Percentiles rank a stretch among this genome's conserved stretches.
Evolutionary conservation across 2,888 invertebrate genomes (phyloP).

Genomic region (Lasioglossum leucozonium): DNA sequence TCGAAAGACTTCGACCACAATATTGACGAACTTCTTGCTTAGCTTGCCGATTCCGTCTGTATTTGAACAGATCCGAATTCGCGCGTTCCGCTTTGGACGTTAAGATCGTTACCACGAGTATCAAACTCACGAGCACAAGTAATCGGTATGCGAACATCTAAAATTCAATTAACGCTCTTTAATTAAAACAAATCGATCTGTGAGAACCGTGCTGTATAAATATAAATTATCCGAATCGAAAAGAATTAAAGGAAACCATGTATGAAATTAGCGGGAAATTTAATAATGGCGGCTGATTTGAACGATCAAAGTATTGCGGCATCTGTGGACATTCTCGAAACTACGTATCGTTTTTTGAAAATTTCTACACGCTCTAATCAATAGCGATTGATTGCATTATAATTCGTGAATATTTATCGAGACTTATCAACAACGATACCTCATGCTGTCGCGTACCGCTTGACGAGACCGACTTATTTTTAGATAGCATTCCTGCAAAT

Average conservation of each 20-base stretch:
- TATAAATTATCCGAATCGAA: not conserved
- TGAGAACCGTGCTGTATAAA: not conserved
- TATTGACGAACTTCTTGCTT: constrained; percentile 72
- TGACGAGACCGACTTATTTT: constrained; percentile 70
- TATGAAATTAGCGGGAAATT: constrained; percentile 5
- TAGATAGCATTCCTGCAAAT: constrained; percentile 76
- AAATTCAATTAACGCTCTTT: constrained; percentile 56
- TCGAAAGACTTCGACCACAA: constrained; percentile 82
- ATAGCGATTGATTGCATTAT: constrained; percentile 2
- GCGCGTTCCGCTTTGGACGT: constrained; percentile 71
- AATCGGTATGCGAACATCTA: constrained; percentile 80
- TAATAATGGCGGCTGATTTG: not conserved
- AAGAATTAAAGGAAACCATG: not conserved
- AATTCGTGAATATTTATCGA: constrained; percentile 61
- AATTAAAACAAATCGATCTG: not conserved
- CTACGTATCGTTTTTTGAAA: constrained; percentile 8
- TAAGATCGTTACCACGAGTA: constrained; percentile 73
- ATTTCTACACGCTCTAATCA: constrained; percentile 25
- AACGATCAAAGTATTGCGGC: constrained; percentile 4
- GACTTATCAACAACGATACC: constrained; percentile 64
- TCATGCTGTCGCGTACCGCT: constrained; percentile 49
- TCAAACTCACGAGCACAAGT: constrained; percentile 73
- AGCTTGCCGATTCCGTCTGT: constrained; percentile 66
- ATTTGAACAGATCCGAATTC: constrained; percentile 72
- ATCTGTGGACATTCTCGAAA: constrained; percentile 6